phyloP scores from a whole-genome alignment of 2,888 invertebrate species.

The Endotricha flammealis region DNA sequence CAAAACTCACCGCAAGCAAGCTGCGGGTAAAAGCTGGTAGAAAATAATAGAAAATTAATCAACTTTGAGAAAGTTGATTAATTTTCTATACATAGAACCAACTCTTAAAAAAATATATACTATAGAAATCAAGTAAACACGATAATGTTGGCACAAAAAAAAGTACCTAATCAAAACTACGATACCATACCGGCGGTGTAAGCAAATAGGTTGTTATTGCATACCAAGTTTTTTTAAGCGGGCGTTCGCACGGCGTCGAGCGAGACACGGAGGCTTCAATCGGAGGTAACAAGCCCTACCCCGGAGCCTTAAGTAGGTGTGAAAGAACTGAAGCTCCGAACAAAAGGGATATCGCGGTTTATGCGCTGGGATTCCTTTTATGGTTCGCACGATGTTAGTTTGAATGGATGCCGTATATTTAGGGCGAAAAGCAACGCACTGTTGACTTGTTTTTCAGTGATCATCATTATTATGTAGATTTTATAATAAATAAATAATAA shows the following conservation, averaged over 20 bases:
- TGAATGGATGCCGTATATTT: constrained; percentile 8
- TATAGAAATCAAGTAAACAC: neutral
- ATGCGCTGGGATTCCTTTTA: constrained; percentile 29
- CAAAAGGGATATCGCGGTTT: constrained; percentile 49
- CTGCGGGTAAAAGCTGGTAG: too few relatives aligned
- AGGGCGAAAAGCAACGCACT: too few relatives aligned
- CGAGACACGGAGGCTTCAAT: constrained; percentile 67
- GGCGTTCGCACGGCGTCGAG: constrained; percentile 58
- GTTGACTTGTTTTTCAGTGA: too few relatives aligned
- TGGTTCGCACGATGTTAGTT: constrained; percentile 21
- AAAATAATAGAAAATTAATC: too few relatives aligned
- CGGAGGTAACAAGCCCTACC: constrained; percentile 61
- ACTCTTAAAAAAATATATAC: too few relatives aligned
- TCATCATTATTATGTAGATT: too few relatives aligned
- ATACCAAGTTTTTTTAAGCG: constrained; percentile 33
- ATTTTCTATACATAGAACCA: too few relatives aligned
- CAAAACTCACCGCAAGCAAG: too few relatives aligned
- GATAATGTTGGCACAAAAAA: constrained; percentile 3
- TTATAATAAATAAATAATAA: too few relatives aligned
- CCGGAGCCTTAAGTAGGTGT: constrained; percentile 63
- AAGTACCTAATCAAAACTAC: constrained; percentile 6
- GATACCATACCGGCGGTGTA: constrained; percentile 14
- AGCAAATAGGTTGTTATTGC: constrained; percentile 18
- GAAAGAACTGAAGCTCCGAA: constrained; percentile 58
- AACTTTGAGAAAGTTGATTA: too few relatives aligned